Conservation (phyloP, 2,797 vertebrate species). For the Xiphophorus birchmanni region DNA sequence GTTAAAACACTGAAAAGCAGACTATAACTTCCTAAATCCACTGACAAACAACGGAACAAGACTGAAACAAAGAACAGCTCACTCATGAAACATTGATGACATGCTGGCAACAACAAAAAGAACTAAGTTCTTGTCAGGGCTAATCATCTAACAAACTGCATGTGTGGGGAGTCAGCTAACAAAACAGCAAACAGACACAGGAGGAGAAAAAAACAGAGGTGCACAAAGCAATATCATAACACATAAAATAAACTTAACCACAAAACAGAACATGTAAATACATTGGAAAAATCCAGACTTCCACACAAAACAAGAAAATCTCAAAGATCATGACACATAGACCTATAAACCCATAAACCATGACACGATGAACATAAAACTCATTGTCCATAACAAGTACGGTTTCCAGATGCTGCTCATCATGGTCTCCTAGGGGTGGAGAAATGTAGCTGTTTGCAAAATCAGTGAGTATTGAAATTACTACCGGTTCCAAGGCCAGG, state of each 20-base stretch:
- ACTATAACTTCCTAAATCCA: neutral
- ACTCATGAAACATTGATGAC: constrained; percentile 4
- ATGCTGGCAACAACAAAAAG: constrained; percentile 10
- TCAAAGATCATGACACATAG: neutral
- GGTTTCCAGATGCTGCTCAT: constrained; percentile 5
- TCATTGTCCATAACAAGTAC: constrained; percentile 3
- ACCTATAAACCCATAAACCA: neutral
- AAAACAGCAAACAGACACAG: neutral
- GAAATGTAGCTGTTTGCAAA: neutral
- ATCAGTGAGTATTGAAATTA: neutral
- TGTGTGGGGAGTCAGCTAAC: neutral
- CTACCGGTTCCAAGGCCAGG: neutral
- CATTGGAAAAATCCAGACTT: neutral
- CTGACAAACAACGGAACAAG: neutral
- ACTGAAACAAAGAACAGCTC: neutral
- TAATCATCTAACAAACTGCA: constrained; percentile 1
- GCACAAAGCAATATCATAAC: neutral
- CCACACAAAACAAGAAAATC: neutral
- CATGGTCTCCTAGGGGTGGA: neutral
- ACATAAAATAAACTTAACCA: neutral
- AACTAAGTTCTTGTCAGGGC: neutral
- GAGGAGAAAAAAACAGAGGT: neutral
- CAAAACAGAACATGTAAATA: neutral
- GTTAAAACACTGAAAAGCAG: neutral
- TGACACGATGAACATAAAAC: constrained; percentile 1